Conservation (phyloP, 2,113 vertebrate species). For the Odontophorus gujanensis region DNA sequence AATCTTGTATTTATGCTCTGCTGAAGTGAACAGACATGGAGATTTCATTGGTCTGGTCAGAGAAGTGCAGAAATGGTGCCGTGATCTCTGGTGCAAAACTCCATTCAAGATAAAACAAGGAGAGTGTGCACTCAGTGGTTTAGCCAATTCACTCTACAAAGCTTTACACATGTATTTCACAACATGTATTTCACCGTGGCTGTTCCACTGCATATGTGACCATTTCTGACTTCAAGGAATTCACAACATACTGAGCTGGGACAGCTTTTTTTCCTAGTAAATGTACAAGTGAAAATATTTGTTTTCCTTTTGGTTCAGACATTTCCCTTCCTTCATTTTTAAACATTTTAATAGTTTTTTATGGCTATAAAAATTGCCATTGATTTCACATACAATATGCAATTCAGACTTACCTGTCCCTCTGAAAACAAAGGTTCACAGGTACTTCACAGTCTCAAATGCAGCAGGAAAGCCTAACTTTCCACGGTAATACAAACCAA, state of each 20-base stretch:
- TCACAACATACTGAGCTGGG: neutral
- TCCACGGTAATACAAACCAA: slow-evolving; percentile 16
- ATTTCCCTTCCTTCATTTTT: accelerated
- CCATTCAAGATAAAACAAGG: accelerated
- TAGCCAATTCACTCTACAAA: neutral
- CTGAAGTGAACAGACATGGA: accelerated
- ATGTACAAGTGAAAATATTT: neutral
- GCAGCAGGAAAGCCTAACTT: neutral
- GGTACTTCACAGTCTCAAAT: slow-evolving; percentile 29
- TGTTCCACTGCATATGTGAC: accelerated
- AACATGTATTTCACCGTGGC: neutral
- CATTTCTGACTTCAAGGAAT: neutral
- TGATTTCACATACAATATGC: neutral
- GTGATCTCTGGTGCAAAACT: accelerated
- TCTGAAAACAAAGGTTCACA: slow-evolving; percentile 44
- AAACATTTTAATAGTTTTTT: neutral
- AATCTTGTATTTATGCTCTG: neutral
- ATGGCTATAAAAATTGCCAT: neutral
- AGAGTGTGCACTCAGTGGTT: neutral
- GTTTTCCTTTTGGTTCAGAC: neutral
- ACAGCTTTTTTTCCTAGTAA: neutral
- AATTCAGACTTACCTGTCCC: slow-evolving; percentile 9
- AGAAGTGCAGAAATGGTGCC: accelerated
- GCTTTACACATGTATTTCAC: neutral
- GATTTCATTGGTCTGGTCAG: neutral